phyloP scores from a whole-genome alignment of 2,888 invertebrate genomes.

The Tenthredo distinguenda region DNA sequence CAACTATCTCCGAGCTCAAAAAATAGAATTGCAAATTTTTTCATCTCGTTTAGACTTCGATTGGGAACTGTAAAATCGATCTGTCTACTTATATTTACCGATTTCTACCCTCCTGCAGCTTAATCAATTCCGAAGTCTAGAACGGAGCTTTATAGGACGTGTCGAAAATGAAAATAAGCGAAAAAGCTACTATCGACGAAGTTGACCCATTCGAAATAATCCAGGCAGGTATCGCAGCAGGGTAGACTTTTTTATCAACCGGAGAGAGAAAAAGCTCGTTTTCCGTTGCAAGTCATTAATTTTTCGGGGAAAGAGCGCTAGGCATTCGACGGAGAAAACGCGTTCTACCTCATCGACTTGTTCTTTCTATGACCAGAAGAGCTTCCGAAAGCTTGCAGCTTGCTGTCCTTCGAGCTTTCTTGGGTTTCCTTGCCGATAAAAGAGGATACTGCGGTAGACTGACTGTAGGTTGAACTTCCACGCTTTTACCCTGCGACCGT shows the following conservation, averaged over 20 bases:
- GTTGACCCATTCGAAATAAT: not conserved
- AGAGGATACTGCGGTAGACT: not conserved
- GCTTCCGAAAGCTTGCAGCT: not conserved
- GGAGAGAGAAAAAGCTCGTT: not conserved
- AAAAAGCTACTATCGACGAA: not conserved
- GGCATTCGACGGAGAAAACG: not conserved
- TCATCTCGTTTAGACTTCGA: not conserved
- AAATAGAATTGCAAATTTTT: not conserved
- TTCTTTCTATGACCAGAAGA: constrained; percentile 5
- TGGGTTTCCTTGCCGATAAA: constrained; percentile 24
- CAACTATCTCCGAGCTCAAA: not conserved
- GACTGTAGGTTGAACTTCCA: not conserved
- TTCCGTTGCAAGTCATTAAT: not conserved
- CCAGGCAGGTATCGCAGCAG: not conserved
- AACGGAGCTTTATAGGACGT: not conserved
- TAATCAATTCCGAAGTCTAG: not conserved
- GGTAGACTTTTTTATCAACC: not conserved
- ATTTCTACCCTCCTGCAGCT: not conserved
- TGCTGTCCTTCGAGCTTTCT: not conserved
- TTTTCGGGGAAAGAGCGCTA: not conserved
- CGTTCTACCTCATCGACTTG: constrained; percentile 14
- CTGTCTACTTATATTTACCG: not conserved
- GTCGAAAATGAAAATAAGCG: not conserved
- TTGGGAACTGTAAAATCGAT: not conserved
- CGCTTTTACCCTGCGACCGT: not conserved